These are phyloP conservation scores for Pavo muticus DNA, from an alignment of 2,113 vertebrate genomes.

Conservation along the genomic window DNA sequence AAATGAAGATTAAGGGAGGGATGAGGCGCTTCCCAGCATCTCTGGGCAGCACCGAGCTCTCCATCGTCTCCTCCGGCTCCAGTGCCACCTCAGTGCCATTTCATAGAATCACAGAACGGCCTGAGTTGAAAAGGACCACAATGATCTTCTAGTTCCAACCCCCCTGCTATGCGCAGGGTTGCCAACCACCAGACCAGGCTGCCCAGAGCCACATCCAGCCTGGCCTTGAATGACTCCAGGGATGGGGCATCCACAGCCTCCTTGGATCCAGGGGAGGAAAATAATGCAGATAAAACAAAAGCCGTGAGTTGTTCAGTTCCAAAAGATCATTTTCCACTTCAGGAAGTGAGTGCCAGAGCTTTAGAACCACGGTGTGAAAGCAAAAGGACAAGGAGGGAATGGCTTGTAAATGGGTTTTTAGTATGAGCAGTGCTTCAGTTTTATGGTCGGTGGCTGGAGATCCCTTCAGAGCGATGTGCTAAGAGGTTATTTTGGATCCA, in stretches of 20 bases:
- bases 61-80: background rate
- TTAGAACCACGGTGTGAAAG: background rate
- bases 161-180: no score
- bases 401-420: slow-evolving; percentile 11
- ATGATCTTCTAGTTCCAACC: no score
- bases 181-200: no score
- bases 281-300: background rate
- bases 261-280: background rate
- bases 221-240: no score
- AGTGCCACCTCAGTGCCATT: background rate
- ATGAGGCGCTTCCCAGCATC: background rate
- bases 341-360: background rate
- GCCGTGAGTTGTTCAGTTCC: background rate
- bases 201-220: no score
- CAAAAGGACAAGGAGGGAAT: background rate
- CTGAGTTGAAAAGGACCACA: no score
- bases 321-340: background rate
- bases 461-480: slow-evolving; percentile 20
- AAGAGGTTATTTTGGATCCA: slow-evolving; percentile 31
- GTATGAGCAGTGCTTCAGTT: background rate
- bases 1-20: background rate
- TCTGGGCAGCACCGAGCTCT: background rate
- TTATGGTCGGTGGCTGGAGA: background rate
- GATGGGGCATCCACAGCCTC: no score
- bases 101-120: background rate